These are phyloP conservation scores for Sebastes kiyomatsui DNA, from an alignment of 2,797 vertebrate species.

Conservation along the genomic window DNA sequence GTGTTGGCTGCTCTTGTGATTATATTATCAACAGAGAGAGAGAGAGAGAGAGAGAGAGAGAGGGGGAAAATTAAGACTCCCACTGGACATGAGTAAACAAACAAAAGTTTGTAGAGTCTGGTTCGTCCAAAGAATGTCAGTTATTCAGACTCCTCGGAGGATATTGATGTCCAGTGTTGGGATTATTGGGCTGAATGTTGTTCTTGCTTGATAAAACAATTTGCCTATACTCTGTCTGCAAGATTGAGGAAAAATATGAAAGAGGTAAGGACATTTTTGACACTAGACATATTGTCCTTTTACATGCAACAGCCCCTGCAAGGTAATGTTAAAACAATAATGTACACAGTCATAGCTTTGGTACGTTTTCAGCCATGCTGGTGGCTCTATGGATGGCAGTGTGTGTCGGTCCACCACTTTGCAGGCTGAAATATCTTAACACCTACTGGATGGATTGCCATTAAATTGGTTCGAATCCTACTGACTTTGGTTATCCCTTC, in stretches of 20 bases:
- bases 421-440: background rate
- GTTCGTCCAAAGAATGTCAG: constrained; percentile 66
- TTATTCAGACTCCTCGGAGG: constrained; percentile 64
- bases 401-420: background rate
- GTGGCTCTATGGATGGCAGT: background rate
- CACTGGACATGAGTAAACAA: constrained; percentile 61
- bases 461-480: background rate
- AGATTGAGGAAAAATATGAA: background rate
- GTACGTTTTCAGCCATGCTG: background rate
- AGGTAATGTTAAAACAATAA: background rate
- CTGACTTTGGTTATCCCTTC: too few species aligned
- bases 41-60: background rate
- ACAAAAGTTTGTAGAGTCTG: constrained; percentile 59
- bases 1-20: constrained; percentile 66
- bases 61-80: constrained; percentile 62
- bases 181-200: constrained; percentile 45
- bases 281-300: background rate
- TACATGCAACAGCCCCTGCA: background rate
- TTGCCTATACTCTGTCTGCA: constrained; percentile 7
- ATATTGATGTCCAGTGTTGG: constrained; percentile 61
- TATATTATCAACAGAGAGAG: constrained; percentile 66
- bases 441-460: background rate
- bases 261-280: background rate
- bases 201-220: constrained; percentile 35
- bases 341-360: background rate